These are phyloP conservation scores for Tiphia femorata DNA, from an alignment of 2,888 invertebrate species.

Conservation along the genomic window DNA sequence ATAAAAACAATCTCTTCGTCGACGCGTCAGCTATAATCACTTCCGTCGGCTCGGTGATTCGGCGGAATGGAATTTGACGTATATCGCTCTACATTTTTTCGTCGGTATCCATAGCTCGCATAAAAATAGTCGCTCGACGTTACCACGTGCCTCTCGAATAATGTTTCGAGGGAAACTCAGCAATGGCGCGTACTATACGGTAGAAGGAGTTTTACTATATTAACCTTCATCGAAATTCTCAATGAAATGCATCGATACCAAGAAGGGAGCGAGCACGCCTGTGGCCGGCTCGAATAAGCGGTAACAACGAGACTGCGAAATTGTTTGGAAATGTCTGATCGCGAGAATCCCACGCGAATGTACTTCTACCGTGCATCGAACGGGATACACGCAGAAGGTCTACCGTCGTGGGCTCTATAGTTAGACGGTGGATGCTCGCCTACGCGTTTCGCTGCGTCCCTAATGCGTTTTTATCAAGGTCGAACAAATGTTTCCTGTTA, in stretches of 20 bases:
- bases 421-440: background rate
- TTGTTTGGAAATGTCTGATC: no score
- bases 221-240: no score
- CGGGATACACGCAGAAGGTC: background rate
- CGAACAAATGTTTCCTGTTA: constrained; percentile 27
- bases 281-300: no score
- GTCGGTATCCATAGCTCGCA: constrained; percentile 22
- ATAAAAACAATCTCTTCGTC: constrained; percentile 13
- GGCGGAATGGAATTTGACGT: constrained; percentile 34
- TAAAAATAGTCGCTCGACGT: constrained; percentile 42
- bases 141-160: constrained; percentile 29
- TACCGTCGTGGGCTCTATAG: no score
- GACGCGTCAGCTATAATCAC: constrained; percentile 19
- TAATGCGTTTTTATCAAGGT: constrained; percentile 28
- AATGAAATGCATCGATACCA: no score
- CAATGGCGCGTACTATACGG: no score
- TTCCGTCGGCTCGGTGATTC: constrained; percentile 22
- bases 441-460: no score
- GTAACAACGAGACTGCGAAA: no score
- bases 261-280: no score
- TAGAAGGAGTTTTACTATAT: no score
- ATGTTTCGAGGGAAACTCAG: constrained; percentile 5
- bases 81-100: constrained; percentile 28
- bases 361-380: no score
- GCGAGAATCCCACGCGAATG: no score